A percentile compares a stretch with the other conserved stretches of the same genome.
These are phyloP conservation scores for Cheumatopsyche charites DNA, from an alignment of 1,140 invertebrate species.

Conservation along the genomic window DNA sequence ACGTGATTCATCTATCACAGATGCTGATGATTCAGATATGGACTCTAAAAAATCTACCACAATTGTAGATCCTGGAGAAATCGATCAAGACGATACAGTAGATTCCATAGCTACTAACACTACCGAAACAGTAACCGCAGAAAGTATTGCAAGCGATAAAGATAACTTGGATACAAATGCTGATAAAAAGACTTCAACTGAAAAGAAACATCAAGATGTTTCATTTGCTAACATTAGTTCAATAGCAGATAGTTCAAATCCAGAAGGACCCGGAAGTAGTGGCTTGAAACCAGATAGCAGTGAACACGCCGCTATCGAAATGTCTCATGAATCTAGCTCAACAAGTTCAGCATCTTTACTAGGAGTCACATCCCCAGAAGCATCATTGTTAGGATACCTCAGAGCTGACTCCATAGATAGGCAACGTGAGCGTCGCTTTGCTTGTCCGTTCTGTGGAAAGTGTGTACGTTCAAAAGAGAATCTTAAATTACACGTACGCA, in stretches of 20 bases:
- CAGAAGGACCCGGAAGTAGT: slow-evolving; percentile 54
- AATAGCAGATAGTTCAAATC: slow-evolving; percentile 59
- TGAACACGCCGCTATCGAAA: slow-evolving; percentile 47
- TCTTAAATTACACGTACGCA: slow-evolving; percentile 84
- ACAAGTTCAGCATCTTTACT: slow-evolving; percentile 45
- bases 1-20: slow-evolving; percentile 50
- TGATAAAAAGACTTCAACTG: slow-evolving; percentile 41
- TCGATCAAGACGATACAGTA: slow-evolving; percentile 73
- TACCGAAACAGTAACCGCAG: slow-evolving; percentile 22
- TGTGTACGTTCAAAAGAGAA: slow-evolving; percentile 88
- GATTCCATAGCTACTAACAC: slow-evolving; percentile 62
- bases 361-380: slow-evolving; percentile 62
- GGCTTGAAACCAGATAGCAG: slow-evolving; percentile 48
- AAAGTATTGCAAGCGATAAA: slow-evolving; percentile 16
- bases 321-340: slow-evolving; percentile 38
- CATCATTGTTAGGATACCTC: slow-evolving; percentile 68
- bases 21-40: slow-evolving; percentile 52
- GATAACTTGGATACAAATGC: neutral
- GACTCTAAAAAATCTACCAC: slow-evolving; percentile 45
- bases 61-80: slow-evolving; percentile 53
- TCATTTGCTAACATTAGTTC: slow-evolving; percentile 60
- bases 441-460: slow-evolving; percentile 88
- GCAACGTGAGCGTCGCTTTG: slow-evolving; percentile 73
- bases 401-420: slow-evolving; percentile 67
- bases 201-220: slow-evolving; percentile 45